Percentiles rank a stretch among this genome's conserved stretches.
Conservation (phyloP, 2,113 vertebrate genomes). For the Carlito syrichta region DNA sequence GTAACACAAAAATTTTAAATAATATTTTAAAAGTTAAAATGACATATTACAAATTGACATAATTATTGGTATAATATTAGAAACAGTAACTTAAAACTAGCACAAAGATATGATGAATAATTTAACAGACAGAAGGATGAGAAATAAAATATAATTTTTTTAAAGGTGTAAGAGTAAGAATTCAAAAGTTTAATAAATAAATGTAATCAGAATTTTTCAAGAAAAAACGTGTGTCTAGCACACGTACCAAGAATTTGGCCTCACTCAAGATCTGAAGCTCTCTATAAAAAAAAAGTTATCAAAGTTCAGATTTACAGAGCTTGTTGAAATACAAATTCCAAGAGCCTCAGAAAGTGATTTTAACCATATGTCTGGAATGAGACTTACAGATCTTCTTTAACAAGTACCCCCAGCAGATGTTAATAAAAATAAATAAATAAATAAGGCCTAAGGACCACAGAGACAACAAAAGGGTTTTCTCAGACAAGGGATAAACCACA, state of each 20-base stretch:
- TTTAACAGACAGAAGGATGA: background rate
- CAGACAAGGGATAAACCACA: background rate
- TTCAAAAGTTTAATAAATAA: background rate
- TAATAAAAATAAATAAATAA: too few species aligned
- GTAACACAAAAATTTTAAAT: background rate
- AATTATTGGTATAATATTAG: background rate
- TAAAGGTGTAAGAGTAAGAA: background rate
- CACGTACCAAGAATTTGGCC: background rate
- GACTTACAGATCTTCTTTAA: background rate
- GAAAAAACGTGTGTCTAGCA: background rate
- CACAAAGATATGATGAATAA: background rate
- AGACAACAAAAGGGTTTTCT: background rate
- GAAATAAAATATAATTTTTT: background rate
- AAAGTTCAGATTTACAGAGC: background rate
- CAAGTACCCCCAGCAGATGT: background rate
- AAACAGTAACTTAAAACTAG: background rate
- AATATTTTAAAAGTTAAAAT: background rate
- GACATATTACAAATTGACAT: background rate
- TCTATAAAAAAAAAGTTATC: background rate
- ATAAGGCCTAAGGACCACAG: background rate
- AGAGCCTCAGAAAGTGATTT: background rate
- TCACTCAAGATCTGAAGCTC: background rate
- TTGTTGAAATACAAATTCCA: background rate
- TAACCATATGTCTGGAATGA: background rate
- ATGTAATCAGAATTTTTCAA: background rate